Conservation (phyloP, 1,140 invertebrate species). For the Drosophila pandora region DNA sequence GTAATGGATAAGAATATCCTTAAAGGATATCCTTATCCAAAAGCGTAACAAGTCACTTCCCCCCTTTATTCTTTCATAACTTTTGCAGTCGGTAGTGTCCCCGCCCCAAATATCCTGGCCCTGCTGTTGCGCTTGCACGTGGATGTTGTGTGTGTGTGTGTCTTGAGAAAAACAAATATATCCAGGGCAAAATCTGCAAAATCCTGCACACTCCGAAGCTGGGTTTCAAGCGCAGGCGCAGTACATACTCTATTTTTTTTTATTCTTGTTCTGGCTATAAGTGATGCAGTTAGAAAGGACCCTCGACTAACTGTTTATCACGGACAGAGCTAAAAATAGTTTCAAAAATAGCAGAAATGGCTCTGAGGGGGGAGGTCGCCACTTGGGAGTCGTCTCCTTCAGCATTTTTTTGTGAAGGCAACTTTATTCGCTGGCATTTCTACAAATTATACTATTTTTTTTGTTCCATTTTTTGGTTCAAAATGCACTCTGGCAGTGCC, state of each 20-base stretch:
- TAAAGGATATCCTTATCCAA: no score
- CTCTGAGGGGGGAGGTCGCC: not conserved
- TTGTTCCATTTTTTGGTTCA: conserved; percentile 22
- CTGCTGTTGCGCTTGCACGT: conserved; percentile 56
- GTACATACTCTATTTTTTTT: not conserved
- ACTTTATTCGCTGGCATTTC: conserved; percentile 28
- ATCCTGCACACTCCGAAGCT: conserved; percentile 26
- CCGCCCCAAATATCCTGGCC: conserved; percentile 24
- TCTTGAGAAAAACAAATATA: conserved; percentile 54
- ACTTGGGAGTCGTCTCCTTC: conserved; percentile 14
- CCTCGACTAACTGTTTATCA: conserved; percentile 27
- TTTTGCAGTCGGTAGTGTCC: conserved; percentile 24
- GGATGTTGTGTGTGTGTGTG: conserved; percentile 67
- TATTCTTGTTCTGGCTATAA: not conserved
- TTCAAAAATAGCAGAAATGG: not conserved
- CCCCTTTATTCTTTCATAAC: conserved; percentile 21
- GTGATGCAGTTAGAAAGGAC: not conserved
- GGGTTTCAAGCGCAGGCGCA: conserved; percentile 30
- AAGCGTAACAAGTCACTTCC: no score
- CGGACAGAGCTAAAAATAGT: conserved; percentile 45
- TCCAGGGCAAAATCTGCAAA: conserved; percentile 74
- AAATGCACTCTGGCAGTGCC: conserved; percentile 13
- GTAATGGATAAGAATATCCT: no score
- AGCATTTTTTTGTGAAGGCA: conserved; percentile 16
- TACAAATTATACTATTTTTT: not conserved